Conservation (phyloP, 2,797 vertebrate genomes). For the Betta splendens region DNA sequence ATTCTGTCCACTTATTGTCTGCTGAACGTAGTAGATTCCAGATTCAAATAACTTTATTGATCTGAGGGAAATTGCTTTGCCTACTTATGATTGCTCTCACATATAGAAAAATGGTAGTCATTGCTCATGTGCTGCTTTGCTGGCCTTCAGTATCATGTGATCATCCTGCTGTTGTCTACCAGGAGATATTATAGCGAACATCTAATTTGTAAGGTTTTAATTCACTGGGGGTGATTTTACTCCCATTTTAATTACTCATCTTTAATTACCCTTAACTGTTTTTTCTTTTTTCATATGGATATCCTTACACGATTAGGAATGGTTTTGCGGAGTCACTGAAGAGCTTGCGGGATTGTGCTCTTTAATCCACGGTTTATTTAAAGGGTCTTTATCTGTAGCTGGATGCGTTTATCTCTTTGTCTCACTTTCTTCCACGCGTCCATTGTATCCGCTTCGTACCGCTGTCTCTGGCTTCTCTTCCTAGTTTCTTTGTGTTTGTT, state of each 20-base stretch:
- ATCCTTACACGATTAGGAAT: constrained; percentile 52
- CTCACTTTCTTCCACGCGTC: constrained; percentile 35
- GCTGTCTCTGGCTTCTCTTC: constrained; percentile 30
- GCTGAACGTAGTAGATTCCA: too few species aligned
- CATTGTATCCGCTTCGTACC: constrained; percentile 18
- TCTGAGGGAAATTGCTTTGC: too few species aligned
- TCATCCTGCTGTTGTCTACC: too few species aligned
- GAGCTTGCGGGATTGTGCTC: constrained; percentile 61
- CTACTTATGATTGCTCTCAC: too few species aligned
- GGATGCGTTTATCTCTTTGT: constrained; percentile 62
- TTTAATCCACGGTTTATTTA: constrained; percentile 67
- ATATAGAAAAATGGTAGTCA: too few species aligned
- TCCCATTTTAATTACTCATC: constrained; percentile 69
- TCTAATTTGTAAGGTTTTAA: constrained; percentile 46
- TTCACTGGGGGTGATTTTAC: constrained; percentile 49
- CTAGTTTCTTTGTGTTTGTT: constrained; percentile 43
- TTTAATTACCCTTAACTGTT: constrained; percentile 56
- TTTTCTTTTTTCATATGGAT: constrained; percentile 34
- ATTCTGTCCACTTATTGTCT: too few species aligned
- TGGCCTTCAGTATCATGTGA: too few species aligned
- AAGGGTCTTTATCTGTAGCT: constrained; percentile 59
- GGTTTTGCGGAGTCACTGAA: constrained; percentile 51
- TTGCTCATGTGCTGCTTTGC: too few species aligned
- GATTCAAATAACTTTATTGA: too few species aligned
- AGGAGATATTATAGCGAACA: constrained; percentile 41